Percentiles rank a stretch among this genome's conserved stretches.
These are phyloP conservation scores for Esox niger DNA, from an alignment of 2,113 vertebrate genomes.

Conservation along the genomic window DNA sequence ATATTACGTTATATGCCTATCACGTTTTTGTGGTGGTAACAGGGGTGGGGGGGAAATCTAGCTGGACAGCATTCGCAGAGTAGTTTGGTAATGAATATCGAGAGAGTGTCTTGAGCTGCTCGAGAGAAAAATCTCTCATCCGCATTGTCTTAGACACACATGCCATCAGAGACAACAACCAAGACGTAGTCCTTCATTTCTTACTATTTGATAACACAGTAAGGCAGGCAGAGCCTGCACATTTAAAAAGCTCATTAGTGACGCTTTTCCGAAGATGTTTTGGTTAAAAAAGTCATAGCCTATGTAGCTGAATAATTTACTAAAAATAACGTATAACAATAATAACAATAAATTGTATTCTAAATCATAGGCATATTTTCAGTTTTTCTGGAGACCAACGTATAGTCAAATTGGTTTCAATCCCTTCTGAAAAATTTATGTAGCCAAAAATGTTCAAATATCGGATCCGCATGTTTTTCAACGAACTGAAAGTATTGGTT, in stretches of 20 bases:
- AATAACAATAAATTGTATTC: constrained; percentile 18
- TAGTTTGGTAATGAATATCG: constrained; percentile 53
- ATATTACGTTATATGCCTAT: constrained; percentile 9
- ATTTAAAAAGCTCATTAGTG: neutral
- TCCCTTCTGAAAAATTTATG: constrained; percentile 41
- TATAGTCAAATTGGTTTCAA: constrained; percentile 21
- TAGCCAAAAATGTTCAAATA: constrained; percentile 91
- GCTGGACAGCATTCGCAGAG: constrained; percentile 33
- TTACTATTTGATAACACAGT: constrained; percentile 12
- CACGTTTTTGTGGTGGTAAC: constrained; percentile 25
- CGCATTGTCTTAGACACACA: constrained; percentile 68
- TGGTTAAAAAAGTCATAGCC: neutral
- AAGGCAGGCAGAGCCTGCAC: neutral
- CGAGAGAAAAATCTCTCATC: constrained; percentile 61
- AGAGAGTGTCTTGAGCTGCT: constrained; percentile 51
- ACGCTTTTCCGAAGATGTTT: neutral
- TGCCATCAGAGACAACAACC: constrained; percentile 61
- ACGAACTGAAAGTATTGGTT: constrained; percentile 94
- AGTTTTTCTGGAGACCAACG: constrained; percentile 12
- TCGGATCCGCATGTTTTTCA: constrained; percentile 95
- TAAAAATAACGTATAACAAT: constrained; percentile 14
- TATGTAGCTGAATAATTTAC: neutral
- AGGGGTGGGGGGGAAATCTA: constrained; percentile 25
- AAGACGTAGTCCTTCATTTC: constrained; percentile 36
- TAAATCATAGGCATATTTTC: neutral